phyloP scores from a whole-genome alignment of 53 echinoderm and acorn worm species.

The Echinometra lucunter region DNA sequence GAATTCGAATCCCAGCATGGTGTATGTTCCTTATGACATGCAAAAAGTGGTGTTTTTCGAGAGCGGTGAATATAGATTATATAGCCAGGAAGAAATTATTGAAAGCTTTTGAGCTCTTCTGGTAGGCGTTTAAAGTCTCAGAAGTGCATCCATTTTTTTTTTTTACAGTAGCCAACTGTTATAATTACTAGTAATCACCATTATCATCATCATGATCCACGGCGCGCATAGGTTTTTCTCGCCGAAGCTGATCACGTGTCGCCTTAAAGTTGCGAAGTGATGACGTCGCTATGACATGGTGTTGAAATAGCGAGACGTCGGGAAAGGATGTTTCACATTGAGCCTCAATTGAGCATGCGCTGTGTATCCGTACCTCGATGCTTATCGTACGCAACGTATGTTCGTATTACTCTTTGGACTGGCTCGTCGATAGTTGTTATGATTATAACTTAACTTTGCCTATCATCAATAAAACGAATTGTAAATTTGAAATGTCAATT shows the following conservation, averaged over 20 bases:
- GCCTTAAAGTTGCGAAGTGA: background rate
- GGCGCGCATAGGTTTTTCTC: background rate
- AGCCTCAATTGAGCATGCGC: slow-evolving; percentile 20
- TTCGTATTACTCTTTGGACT: background rate
- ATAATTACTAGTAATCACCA: background rate
- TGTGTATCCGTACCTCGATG: slow-evolving; percentile 14
- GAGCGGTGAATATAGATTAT: no score
- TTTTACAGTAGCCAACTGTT: background rate
- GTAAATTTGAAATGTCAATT: background rate
- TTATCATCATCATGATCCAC: slow-evolving; percentile 17
- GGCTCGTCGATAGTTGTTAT: background rate
- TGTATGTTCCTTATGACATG: no score
- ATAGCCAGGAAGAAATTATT: no score
- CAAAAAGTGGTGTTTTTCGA: no score
- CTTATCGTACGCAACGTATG: background rate
- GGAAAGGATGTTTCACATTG: slow-evolving; percentile 14
- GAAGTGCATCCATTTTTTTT: background rate
- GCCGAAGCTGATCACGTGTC: background rate
- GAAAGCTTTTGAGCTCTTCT: no score
- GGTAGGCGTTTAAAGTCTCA: background rate
- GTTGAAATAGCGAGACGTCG: slow-evolving; percentile 22
- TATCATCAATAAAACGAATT: background rate
- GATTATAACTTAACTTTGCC: no score
- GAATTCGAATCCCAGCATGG: no score
- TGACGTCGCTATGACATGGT: slow-evolving; percentile 21